A percentile compares a stretch with the other conserved stretches of the same genome.
Evolutionary conservation across 2,888 invertebrate genomes (phyloP).

Genomic region (Caradrina clavipalpis): DNA sequence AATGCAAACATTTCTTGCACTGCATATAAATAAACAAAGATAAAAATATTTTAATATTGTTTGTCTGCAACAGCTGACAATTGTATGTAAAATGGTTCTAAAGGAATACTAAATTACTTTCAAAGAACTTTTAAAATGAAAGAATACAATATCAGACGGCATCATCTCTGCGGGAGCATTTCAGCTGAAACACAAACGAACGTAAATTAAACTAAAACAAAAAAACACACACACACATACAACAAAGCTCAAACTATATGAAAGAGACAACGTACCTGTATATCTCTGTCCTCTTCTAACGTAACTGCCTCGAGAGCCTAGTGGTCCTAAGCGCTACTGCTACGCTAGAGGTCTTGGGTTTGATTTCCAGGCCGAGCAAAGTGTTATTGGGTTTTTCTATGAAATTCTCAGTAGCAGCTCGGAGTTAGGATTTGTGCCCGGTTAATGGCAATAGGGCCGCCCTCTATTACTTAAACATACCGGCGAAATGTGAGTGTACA

Average conservation of each 20-base stretch:
- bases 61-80: background rate
- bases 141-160: background rate
- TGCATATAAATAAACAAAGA: background rate
- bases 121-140: background rate
- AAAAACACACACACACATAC: background rate
- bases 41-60: constrained; percentile 1
- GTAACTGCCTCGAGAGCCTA: too few relatives aligned
- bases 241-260: background rate
- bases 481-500: too few relatives aligned
- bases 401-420: too few relatives aligned
- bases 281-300: background rate
- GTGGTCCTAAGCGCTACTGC: too few relatives aligned
- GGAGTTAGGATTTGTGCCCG: too few relatives aligned
- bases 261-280: background rate
- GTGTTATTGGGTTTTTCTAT: too few relatives aligned
- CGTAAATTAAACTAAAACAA: background rate
- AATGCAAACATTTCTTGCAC: background rate
- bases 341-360: too few relatives aligned
- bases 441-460: too few relatives aligned
- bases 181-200: background rate
- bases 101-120: background rate
- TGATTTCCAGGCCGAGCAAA: too few relatives aligned
- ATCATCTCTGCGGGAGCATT: background rate
- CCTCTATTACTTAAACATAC: too few relatives aligned
- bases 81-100: background rate